phyloP scores from a whole-genome alignment of 2,888 invertebrate genomes.

The Diogma glabrata region DNA sequence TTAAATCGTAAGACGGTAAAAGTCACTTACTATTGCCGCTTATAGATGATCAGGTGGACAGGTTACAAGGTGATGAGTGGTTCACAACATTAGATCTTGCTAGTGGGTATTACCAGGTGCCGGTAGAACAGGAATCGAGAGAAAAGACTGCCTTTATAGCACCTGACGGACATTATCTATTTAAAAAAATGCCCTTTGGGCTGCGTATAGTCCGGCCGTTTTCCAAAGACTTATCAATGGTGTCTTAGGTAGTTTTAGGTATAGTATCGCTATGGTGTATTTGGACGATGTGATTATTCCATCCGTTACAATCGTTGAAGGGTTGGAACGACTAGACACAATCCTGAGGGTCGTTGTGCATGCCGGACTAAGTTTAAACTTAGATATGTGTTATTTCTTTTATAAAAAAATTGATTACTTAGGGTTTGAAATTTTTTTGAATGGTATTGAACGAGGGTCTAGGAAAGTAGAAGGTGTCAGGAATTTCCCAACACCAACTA shows the following conservation, averaged over 20 bases:
- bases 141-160: slow-evolving; percentile 22
- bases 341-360: not conserved
- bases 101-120: slow-evolving; percentile 21
- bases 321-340: slow-evolving; percentile 1
- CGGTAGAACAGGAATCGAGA: slow-evolving; percentile 19
- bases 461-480: slow-evolving; percentile 15
- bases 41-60: slow-evolving; percentile 9
- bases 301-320: slow-evolving; percentile 15
- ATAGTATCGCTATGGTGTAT: slow-evolving; percentile 18
- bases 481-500: slow-evolving; percentile 15
- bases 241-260: slow-evolving; percentile 10
- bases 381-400: slow-evolving; percentile 19
- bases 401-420: slow-evolving; percentile 19
- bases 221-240: slow-evolving; percentile 15
- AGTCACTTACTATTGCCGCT: not conserved
- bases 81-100: slow-evolving; percentile 20
- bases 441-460: slow-evolving; percentile 16
- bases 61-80: slow-evolving; percentile 14
- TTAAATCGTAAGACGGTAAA: not conserved
- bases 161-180: slow-evolving; percentile 19
- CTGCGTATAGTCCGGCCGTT: not conserved
- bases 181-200: slow-evolving; percentile 10
- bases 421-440: slow-evolving; percentile 15
- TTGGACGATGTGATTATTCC: slow-evolving; percentile 20
- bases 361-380: slow-evolving; percentile 11